Evolutionary conservation across 2,797 vertebrate genomes (phyloP).

Genomic region (Phalanger gymnotis): DNA sequence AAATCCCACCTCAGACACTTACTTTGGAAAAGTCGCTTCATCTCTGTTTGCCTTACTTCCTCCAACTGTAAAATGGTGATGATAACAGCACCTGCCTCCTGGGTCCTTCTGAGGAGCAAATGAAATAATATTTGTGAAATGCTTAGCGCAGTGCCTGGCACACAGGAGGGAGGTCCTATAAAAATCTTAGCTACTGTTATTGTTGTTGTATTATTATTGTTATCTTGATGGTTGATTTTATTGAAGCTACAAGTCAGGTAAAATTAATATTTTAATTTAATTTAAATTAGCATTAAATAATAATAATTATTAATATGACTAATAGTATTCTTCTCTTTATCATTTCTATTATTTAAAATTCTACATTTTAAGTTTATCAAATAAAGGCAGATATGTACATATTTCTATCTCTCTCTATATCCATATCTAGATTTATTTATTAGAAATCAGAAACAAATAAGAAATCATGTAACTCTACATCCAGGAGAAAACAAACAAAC

Average conservation of each 20-base stretch:
- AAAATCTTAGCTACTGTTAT: background rate
- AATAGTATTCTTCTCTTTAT: background rate
- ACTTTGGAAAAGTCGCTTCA: background rate
- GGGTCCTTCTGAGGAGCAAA: background rate
- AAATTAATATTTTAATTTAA: slow-evolving; percentile 13
- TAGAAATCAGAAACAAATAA: background rate
- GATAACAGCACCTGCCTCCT: background rate
- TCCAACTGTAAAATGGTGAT: background rate
- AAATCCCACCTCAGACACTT: background rate
- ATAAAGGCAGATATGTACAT: background rate
- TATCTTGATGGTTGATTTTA: slow-evolving; percentile 3
- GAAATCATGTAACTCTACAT: background rate
- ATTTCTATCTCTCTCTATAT: background rate
- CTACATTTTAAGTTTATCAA: slow-evolving; percentile 3
- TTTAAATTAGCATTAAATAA: too few species aligned
- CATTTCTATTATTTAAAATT: slow-evolving; percentile 6
- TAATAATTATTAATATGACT: too few species aligned
- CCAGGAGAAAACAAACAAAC: background rate
- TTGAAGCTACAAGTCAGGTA: background rate
- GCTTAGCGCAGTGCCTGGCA: background rate
- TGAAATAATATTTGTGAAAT: background rate
- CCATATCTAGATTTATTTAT: background rate
- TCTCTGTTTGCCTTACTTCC: background rate
- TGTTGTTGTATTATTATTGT: background rate
- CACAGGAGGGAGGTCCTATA: background rate